Conservation (phyloP, 2,888 invertebrate genomes). For the Limnephilus marmoratus region DNA sequence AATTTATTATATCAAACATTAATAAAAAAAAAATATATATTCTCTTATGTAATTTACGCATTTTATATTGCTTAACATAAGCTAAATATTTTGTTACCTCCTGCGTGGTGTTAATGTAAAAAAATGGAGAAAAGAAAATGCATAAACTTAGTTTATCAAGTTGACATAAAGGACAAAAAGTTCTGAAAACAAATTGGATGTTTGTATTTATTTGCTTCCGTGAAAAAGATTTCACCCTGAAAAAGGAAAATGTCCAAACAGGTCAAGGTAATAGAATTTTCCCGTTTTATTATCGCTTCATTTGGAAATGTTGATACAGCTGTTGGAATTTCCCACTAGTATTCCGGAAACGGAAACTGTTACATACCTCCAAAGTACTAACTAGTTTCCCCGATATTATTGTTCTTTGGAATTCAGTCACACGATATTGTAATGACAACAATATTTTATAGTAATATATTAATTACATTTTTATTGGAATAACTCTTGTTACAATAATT, state of each 20-base stretch:
- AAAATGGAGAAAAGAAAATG: too few species aligned
- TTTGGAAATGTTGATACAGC: slow-evolving; percentile 17
- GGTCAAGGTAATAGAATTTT: slow-evolving; percentile 25
- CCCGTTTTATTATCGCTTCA: background rate
- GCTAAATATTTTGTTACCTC: too few species aligned
- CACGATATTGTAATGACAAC: background rate
- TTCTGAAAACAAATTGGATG: background rate
- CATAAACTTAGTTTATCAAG: too few species aligned
- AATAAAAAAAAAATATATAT: too few species aligned
- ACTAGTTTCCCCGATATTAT: background rate
- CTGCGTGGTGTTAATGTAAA: too few species aligned
- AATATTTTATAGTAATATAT: background rate
- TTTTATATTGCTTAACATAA: too few species aligned
- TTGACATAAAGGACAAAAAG: background rate
- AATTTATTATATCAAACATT: too few species aligned
- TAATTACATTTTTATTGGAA: too few species aligned
- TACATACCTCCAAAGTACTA: background rate
- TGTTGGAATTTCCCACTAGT: background rate
- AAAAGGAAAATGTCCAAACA: background rate
- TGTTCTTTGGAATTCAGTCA: background rate
- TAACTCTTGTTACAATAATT: too few species aligned
- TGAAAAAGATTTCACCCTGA: background rate
- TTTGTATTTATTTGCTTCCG: background rate
- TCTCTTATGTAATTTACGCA: too few species aligned
- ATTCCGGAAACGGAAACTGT: slow-evolving; percentile 6